A percentile compares a stretch with the other conserved stretches of the same genome.
These are phyloP conservation scores for Leptodactylus fuscus DNA, from an alignment of 2,113 vertebrate genomes.

Conservation along the genomic window DNA sequence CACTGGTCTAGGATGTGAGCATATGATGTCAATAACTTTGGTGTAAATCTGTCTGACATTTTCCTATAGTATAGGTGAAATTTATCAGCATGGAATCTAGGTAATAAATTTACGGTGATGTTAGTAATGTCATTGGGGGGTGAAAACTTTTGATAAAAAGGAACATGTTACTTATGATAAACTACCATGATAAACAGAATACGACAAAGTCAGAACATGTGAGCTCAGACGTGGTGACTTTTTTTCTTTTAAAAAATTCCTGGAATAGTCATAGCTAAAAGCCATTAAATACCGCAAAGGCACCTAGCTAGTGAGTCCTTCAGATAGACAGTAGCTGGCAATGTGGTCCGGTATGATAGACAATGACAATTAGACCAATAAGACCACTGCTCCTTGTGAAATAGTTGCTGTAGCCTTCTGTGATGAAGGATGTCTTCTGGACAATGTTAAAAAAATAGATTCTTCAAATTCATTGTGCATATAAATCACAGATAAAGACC, in stretches of 20 bases:
- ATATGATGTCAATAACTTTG: too few species aligned
- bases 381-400: not conserved
- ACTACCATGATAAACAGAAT: not conserved
- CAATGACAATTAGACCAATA: slow-evolving; percentile 2
- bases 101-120: too few species aligned
- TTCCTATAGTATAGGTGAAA: too few species aligned
- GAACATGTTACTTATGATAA: not conserved
- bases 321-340: not conserved
- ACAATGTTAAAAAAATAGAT: not conserved
- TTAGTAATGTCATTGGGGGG: too few species aligned
- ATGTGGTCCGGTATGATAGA: not conserved
- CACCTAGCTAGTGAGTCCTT: not conserved
- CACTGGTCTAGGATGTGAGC: too few species aligned
- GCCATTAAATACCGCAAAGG: not conserved
- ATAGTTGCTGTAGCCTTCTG: not conserved
- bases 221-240: not conserved
- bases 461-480: not conserved
- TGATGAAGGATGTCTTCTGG: slow-evolving; percentile 14
- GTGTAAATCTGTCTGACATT: too few species aligned
- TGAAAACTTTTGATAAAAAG: not conserved
- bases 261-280: not conserved
- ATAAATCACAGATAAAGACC: slow-evolving; percentile 49
- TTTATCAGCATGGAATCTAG: too few species aligned
- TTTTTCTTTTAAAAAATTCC: not conserved
- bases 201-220: not conserved